phyloP scores from a whole-genome alignment of 1,140 invertebrate species.

The Sipha flava region DNA sequence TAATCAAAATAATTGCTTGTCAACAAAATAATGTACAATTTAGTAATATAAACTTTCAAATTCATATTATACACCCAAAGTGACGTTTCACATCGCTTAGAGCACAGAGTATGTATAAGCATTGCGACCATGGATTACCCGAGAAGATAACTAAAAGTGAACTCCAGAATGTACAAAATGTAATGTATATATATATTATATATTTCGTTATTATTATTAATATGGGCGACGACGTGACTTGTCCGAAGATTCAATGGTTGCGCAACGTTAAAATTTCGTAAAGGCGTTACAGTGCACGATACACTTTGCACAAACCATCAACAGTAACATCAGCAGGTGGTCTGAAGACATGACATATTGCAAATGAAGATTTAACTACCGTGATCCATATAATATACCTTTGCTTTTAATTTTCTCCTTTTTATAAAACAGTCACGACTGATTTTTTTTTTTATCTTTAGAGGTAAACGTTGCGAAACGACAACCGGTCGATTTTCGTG shows the following conservation, averaged over 20 bases:
- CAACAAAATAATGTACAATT: too few relatives aligned
- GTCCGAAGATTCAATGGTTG: neutral
- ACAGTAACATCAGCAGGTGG: neutral
- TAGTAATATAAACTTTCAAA: too few relatives aligned
- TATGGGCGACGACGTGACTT: neutral
- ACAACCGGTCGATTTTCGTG: conserved; percentile 13
- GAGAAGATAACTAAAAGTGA: too few relatives aligned
- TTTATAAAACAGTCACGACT: conserved; percentile 22
- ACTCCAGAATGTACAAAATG: too few relatives aligned
- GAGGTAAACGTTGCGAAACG: conserved; percentile 12
- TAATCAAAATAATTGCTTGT: too few relatives aligned
- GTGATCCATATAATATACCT: neutral
- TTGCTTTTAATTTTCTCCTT: neutral
- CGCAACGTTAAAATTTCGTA: neutral
- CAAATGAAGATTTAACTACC: conserved; percentile 29
- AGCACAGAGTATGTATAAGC: too few relatives aligned
- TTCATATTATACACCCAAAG: too few relatives aligned
- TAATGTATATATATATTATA: too few relatives aligned
- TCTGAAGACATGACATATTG: neutral
- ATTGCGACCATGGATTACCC: too few relatives aligned
- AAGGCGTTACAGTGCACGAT: neutral
- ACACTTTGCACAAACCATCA: neutral
- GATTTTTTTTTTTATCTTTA: neutral
- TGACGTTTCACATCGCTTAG: too few relatives aligned
- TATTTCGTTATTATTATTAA: neutral